phyloP scores from a whole-genome alignment of 2,797 vertebrate genomes.

The Micrastur ruficollis region DNA sequence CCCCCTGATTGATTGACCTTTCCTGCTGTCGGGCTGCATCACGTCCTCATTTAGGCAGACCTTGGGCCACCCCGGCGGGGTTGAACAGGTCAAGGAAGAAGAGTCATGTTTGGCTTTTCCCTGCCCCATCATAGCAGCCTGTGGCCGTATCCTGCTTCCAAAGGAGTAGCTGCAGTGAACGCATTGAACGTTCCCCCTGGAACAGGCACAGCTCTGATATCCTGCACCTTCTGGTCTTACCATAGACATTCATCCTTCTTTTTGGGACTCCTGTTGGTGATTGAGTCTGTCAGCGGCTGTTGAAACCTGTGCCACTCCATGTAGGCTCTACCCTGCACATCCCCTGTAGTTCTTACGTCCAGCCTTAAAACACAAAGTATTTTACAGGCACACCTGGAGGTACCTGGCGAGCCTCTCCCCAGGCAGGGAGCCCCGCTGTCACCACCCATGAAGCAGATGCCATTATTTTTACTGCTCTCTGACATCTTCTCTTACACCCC shows the following conservation, averaged over 20 bases:
- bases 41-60: background rate
- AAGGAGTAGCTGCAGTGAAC: fast-evolving
- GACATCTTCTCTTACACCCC: background rate
- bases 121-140: background rate
- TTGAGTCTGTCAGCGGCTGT: fast-evolving
- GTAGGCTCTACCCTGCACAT: background rate
- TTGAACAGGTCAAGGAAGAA: background rate
- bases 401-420: background rate
- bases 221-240: background rate
- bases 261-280: background rate
- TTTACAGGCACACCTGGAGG: background rate
- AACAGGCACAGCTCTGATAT: background rate
- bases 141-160: background rate
- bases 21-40: background rate
- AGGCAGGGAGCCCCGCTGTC: background rate
- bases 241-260: background rate
- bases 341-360: too few relatives aligned
- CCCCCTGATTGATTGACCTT: background rate
- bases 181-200: fast-evolving
- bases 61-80: background rate
- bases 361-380: background rate
- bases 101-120: background rate
- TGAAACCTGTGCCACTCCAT: background rate
- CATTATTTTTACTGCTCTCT: fast-evolving
- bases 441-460: background rate